Conservation (phyloP, 2,888 invertebrate species). For the Calliphora vomitoria region DNA sequence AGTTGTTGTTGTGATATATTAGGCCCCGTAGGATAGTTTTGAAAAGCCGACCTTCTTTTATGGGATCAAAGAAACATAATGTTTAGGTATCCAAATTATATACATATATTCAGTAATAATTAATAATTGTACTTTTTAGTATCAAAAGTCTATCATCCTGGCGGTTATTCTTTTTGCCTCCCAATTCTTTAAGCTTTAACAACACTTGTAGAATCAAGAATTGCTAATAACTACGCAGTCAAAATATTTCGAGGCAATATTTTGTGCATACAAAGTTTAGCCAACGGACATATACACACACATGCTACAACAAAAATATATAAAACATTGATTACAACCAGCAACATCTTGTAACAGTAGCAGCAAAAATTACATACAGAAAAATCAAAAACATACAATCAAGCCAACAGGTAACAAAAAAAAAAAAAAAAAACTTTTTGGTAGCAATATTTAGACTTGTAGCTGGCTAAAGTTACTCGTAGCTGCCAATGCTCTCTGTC, state of each 20-base stretch:
- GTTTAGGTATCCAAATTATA: too few species aligned
- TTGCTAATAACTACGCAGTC: constrained; percentile 60
- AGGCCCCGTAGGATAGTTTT: too few species aligned
- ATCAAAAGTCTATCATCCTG: too few species aligned
- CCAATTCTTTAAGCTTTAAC: not conserved
- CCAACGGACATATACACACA: constrained; percentile 4
- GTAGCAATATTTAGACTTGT: constrained; percentile 61
- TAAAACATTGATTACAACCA: constrained; percentile 48
- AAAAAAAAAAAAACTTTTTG: constrained; percentile 36
- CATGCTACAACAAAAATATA: constrained; percentile 2
- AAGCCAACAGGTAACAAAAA: constrained; percentile 29
- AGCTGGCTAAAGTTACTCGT: constrained; percentile 60
- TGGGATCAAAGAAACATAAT: too few species aligned
- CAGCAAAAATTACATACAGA: constrained; percentile 40
- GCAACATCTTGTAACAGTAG: constrained; percentile 69
- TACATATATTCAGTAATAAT: too few species aligned
- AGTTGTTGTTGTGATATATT: too few species aligned
- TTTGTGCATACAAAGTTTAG: constrained; percentile 33
- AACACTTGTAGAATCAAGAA: constrained; percentile 55
- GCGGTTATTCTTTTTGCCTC: not conserved
- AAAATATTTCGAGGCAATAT: constrained; percentile 64
- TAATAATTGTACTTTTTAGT: too few species aligned
- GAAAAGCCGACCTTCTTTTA: too few species aligned
- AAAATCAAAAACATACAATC: constrained; percentile 27
- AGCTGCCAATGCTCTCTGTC: constrained; percentile 70